Base-by-base conservation (phyloP, 1,140 invertebrate species). In the Psix sp. region DNA sequence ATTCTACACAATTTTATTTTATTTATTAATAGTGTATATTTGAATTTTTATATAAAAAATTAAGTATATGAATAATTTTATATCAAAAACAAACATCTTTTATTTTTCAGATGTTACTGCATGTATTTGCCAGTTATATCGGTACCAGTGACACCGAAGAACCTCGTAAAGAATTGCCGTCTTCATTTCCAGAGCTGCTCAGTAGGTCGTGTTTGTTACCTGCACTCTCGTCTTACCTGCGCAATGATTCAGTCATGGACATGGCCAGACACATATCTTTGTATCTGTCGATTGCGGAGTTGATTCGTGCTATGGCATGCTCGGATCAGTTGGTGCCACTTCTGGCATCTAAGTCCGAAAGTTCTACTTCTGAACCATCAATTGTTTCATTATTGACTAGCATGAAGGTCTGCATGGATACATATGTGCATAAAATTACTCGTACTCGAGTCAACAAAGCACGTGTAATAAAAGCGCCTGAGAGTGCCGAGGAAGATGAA, bases 171-270 rank as follows among this genome's bases (percentile, higher is more conserved):
- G 87, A 82, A 73, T 74, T 95, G 31, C 93, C 94, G 0, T 52
- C 89, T 0, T 85, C 91, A 71, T 94, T 98, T 79, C 85, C 91
- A 9, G 92, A 95, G 46, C 86, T 96, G 6, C 80, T 98, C 0
- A 89, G 92, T 16, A 90, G 93, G 76, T 97, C 95, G 16, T 95
- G 95, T 76, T 88, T 98, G 1, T 89, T 97, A 29, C 93, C 95
- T 13, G 95, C 95, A 7, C 90, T 98, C 5, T 94, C 94, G 57
- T 97, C 95, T 0, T 98, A 98, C 78, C 88, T 98, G 16, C 90
- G 95, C 72, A 98, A 98, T 80, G 96, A 98, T 84, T 98, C 96
- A 87, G 96, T 98, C 42, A 84, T 98, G 78, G 96, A 98, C 83
- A 97, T 98, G 93, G 95, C 96, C 4, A 90, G 96, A 7, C 96